Evolutionary conservation across 2,888 invertebrate species (phyloP).

Genomic region (Lithosia quadra): DNA sequence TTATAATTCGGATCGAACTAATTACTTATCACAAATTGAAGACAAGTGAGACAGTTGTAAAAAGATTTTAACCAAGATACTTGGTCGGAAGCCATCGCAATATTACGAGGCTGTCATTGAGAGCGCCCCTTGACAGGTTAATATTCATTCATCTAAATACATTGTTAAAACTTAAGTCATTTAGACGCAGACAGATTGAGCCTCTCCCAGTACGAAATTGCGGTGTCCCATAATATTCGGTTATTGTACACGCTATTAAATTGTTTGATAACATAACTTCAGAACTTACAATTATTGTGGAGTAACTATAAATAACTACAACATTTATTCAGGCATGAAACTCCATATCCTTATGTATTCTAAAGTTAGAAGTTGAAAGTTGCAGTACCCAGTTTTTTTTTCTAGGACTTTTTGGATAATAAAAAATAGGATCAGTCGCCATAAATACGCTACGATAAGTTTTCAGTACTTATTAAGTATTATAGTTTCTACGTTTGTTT

Average conservation of each 20-base stretch:
- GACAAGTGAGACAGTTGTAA: slow-evolving; percentile 18
- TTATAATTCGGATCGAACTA: slow-evolving; percentile 30
- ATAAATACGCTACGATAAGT: too few relatives aligned
- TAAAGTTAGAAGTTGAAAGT: too few relatives aligned
- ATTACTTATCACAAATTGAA: slow-evolving; percentile 27
- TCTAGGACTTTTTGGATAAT: too few relatives aligned
- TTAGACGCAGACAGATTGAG: slow-evolving; percentile 40
- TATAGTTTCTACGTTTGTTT: too few relatives aligned
- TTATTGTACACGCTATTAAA: slow-evolving; percentile 35
- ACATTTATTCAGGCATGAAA: background rate
- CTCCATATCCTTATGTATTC: background rate
- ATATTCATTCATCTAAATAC: slow-evolving; percentile 50
- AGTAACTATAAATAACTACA: background rate
- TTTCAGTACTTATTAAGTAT: too few relatives aligned
- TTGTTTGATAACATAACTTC: slow-evolving; percentile 13
- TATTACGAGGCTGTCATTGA: slow-evolving; percentile 31
- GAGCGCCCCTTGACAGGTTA: slow-evolving; percentile 41
- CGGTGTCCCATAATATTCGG: slow-evolving; percentile 31
- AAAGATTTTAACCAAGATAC: slow-evolving; percentile 31
- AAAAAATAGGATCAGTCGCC: too few relatives aligned
- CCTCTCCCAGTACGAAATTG: slow-evolving; percentile 30
- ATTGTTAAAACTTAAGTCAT: slow-evolving; percentile 49
- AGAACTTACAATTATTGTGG: background rate
- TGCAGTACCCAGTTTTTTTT: too few relatives aligned
- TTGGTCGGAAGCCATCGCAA: slow-evolving; percentile 22